Base-by-base conservation (phyloP, 2,797 vertebrate species). In the Selene dorsalis region DNA sequence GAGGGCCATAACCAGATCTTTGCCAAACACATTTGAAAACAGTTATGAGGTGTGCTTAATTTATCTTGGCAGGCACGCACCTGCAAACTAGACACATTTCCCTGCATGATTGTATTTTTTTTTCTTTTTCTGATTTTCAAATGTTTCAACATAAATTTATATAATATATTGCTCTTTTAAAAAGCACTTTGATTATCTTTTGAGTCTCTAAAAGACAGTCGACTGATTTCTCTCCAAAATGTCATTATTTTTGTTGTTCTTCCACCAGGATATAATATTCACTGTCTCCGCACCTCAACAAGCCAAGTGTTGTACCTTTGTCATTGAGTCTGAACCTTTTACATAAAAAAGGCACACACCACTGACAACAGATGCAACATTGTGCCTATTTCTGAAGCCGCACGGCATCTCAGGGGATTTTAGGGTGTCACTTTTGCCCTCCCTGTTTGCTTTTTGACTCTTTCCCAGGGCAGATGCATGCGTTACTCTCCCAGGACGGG, bases 391-490 rank as follows among this genome's bases (percentile, higher is more conserved):
- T 84, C 57, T 75, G 20, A 65, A 61, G 55, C 47, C 60, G 59
- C 20, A 65, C 39, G 47, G 61, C 52, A 32, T 81, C 79, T 70
- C 58, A 9, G 75, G 53, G 82, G 58, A 66, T 69, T 79, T 75
- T 41, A 38, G 12, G 41, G 9, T 69, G 70, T 79, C 52, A 75
- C 63, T 68, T 77, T 73, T 56, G 41, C 41, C 59, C 70, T 80
- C 56, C 53, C 68, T 50, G 50, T 72, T 57, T 24, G 20, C 70
- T 70, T 63, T 39, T 63, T 35, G 56, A 77, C 69, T 78, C 55
- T 56, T 78, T 30, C 69, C 82, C 61, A 8, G 86, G 93, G 93
- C 91, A 93, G 92, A 92, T 91, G 92, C 91, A 69, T 87, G 88
- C 18, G 69, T 92, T 92, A 93, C 92, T 3, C 87, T 88, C 86